These are phyloP conservation scores for Heliconius eleuchia DNA, from an alignment of 1,140 invertebrate genomes.

Conservation along the genomic window DNA sequence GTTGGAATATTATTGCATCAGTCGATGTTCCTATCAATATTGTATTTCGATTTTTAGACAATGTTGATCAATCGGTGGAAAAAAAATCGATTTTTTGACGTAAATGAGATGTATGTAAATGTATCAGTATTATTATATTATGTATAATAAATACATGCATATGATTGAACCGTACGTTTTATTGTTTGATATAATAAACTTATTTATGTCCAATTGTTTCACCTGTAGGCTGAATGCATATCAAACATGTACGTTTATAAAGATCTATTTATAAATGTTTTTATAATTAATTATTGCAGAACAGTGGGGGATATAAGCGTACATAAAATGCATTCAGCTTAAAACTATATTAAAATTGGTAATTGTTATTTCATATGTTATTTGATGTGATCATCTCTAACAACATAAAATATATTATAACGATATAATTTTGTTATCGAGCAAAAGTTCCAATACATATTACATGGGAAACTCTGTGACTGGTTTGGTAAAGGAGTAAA, in stretches of 20 bases:
- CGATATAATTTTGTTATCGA: slow-evolving; percentile 7
- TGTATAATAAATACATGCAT: slow-evolving; percentile 9
- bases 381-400: not conserved
- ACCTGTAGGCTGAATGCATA: slow-evolving; percentile 2
- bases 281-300: slow-evolving; percentile 3
- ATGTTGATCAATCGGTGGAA: not conserved
- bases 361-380: not conserved
- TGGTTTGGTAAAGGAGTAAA: slow-evolving; percentile 69
- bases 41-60: not conserved
- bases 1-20: no score
- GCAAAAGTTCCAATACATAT: slow-evolving; percentile 25
- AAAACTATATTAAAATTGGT: not conserved
- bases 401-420: not conserved
- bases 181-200: not conserved
- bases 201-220: not conserved
- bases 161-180: not conserved
- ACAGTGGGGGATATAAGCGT: not conserved
- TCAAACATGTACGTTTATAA: not conserved
- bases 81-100: not conserved
- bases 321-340: not conserved
- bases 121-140: slow-evolving; percentile 13
- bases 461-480: slow-evolving; percentile 48
- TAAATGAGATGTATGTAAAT: not conserved
- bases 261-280: not conserved
- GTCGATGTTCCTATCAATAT: not conserved